Evolutionary conservation across 2,113 vertebrate genomes (phyloP).

Genomic region (Lota lota): DNA sequence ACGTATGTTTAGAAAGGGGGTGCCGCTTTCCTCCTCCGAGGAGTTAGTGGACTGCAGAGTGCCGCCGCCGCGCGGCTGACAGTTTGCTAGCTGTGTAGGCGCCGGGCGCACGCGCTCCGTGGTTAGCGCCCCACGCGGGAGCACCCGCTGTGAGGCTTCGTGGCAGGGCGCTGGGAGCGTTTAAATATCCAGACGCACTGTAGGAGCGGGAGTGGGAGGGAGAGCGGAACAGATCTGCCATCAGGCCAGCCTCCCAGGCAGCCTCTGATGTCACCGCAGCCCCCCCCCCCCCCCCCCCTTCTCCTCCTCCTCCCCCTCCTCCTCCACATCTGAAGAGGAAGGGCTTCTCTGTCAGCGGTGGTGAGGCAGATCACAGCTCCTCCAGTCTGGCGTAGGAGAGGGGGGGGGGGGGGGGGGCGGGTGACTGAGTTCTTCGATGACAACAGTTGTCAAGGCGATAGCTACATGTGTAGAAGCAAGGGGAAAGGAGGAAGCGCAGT

Average conservation of each 20-base stretch:
- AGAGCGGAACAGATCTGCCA: conserved; percentile 45
- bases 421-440: conserved; percentile 40
- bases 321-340: conserved; percentile 30
- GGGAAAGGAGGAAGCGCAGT: background rate
- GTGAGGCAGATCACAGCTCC: conserved; percentile 11
- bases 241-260: conserved; percentile 43
- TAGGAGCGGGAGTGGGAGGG: conserved; percentile 29
- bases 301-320: too few species aligned
- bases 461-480: conserved; percentile 50
- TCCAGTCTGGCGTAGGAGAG: background rate
- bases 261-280: conserved; percentile 61
- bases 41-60: too few species aligned
- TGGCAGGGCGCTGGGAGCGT: conserved; percentile 51
- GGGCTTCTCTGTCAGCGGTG: conserved; percentile 48
- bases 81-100: background rate
- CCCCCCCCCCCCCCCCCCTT: conserved; percentile 14
- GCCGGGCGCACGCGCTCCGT: conserved; percentile 36
- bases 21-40: too few species aligned
- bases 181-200: conserved; percentile 51
- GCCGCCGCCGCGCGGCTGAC: background rate
- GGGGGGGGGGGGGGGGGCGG: background rate
- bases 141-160: conserved; percentile 54
- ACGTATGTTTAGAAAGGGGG: too few species aligned
- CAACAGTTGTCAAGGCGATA: conserved; percentile 61
- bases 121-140: conserved; percentile 18